A percentile compares a stretch with the other conserved stretches of the same genome.
Evolutionary conservation across 2,888 invertebrate species (phyloP).

Genomic region (Villa cingulata): DNA sequence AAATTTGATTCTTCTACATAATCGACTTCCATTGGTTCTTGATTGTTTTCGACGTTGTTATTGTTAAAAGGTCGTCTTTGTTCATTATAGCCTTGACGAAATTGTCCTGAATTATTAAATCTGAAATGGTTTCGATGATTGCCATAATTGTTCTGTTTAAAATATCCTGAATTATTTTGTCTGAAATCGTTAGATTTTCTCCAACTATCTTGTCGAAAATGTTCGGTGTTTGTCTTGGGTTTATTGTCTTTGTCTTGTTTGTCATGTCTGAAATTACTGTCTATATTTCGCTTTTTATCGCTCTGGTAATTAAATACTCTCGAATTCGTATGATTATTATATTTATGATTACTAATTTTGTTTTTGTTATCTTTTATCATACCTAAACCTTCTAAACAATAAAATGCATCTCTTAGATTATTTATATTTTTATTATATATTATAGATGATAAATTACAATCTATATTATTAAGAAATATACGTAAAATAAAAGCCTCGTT

Average conservation of each 20-base stretch:
- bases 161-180: background rate
- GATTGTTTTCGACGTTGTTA: no score
- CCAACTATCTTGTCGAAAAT: background rate
- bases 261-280: constrained; percentile 2
- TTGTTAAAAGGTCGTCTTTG: no score
- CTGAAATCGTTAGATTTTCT: no score
- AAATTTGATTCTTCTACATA: no score
- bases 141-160: no score
- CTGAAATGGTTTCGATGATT: no score
- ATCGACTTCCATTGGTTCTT: no score
- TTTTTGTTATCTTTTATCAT: constrained; percentile 8
- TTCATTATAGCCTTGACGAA: no score
- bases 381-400: constrained; percentile 5
- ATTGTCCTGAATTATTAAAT: no score
- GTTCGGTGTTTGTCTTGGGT: background rate
- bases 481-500: constrained; percentile 14
- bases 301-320: constrained; percentile 21
- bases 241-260: no score
- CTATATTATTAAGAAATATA: constrained; percentile 15
- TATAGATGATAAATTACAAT: constrained; percentile 10
- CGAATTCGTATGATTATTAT: constrained; percentile 2
- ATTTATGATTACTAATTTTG: constrained; percentile 7
- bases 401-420: constrained; percentile 7
- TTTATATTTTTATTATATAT: constrained; percentile 8
- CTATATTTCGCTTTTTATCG: background rate